Evolutionary conservation across 2,797 vertebrate species (phyloP), one percentile per base, ranked within the genome.

Genomic region (Sarcoramphus papa): DNA sequence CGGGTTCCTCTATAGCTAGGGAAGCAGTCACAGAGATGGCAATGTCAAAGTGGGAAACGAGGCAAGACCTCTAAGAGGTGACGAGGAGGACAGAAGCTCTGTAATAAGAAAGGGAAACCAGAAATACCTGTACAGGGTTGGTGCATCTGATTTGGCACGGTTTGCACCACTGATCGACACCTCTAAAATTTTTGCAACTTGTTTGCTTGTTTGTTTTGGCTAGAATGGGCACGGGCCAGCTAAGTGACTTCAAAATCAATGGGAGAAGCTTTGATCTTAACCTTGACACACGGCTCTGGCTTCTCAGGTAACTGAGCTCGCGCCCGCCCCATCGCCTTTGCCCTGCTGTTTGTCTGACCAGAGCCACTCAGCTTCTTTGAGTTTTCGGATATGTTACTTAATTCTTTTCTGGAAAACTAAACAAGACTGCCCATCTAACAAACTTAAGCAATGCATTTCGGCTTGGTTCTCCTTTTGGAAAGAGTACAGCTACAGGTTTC

Each of bases 1-100:
- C 85, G 0, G 94, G 93, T 13, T 98, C 97, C 90, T 98, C 98
- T 17, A 98, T 86, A 16, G 97, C 98, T 98, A 56, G 17, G 30
- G 53, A 50, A 59, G 65, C 43, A 75, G 91, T 31, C 41, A 72
- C 2, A 4, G 70, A 78, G 73, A 47, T 0, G 57, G 60, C 60
- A 82, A 9, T 0, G 22, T 67, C 85, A 92, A 30, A 22, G 4
- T 1, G 23, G 54, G 74, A 6, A 33, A 18, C 22, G 9, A 18
- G 14, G 21, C 23, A 5, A 6, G 53, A 40, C 6, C 9, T 24
- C 57, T 7, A 5, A 7, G 67, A 47, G 62, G 37, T 10, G 24
- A 41, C 2, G 1, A n/a, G 53, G 1, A 18, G 72, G 56, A 10
- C 54, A 82, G 67, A 35, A 25, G 5, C 48, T 63, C 51, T 53